A percentile compares a stretch with the other conserved stretches of the same genome.
Evolutionary conservation across 2,888 invertebrate species (phyloP).

Genomic region (Mechanitis messenoides): DNA sequence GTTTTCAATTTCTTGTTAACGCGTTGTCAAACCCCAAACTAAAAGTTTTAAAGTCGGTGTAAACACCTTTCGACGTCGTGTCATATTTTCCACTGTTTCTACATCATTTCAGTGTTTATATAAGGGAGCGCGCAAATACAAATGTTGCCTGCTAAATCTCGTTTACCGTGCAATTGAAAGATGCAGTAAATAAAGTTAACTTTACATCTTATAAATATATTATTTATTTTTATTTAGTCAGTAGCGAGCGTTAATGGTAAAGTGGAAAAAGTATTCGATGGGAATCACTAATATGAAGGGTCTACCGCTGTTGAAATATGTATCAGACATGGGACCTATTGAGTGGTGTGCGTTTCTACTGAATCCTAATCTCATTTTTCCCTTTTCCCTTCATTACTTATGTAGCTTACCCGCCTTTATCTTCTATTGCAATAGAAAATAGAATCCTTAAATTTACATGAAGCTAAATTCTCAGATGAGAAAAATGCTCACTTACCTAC

Average conservation of each 20-base stretch:
- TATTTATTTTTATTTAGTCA: not conserved
- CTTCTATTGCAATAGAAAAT: conserved; percentile 29
- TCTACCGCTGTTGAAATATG: conserved; percentile 14
- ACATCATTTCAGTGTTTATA: conserved; percentile 35
- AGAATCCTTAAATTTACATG: conserved; percentile 38
- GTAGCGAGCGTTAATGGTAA: not conserved
- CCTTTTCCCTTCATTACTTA: conserved; percentile 34
- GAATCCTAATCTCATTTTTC: conserved; percentile 29
- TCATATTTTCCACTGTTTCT: conserved; percentile 39
- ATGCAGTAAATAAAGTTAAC: conserved; percentile 10
- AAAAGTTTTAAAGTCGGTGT: conserved; percentile 39
- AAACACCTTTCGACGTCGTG: conserved; percentile 43
- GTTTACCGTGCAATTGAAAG: conserved; percentile 17
- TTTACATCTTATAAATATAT: no score
- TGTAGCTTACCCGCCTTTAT: conserved; percentile 30
- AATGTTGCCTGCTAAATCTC: conserved; percentile 20
- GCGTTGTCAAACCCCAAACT: conserved; percentile 37
- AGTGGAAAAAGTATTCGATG: not conserved
- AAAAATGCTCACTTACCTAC: conserved; percentile 51
- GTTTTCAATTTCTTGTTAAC: conserved; percentile 32
- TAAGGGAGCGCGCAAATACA: conserved; percentile 27
- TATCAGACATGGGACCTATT: conserved; percentile 18
- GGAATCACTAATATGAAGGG: not conserved
- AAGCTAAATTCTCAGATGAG: conserved; percentile 43
- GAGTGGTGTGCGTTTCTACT: conserved; percentile 16